phyloP scores from a whole-genome alignment of 2,113 vertebrate species.

The Hyla sarda region DNA sequence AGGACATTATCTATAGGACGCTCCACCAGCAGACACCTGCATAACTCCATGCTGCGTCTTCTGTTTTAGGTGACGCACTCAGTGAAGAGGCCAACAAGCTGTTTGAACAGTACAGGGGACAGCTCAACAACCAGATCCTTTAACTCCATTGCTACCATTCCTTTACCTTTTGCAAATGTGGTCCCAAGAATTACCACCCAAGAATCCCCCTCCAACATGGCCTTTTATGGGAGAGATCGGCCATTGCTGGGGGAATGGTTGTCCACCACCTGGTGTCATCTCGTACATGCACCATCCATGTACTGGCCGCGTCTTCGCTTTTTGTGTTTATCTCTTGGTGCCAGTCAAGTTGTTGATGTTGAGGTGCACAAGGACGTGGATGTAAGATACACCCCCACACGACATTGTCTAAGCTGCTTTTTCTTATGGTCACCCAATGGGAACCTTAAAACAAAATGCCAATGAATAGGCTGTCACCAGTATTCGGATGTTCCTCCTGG shows the following conservation, averaged over 20 bases:
- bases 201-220: slow-evolving; percentile 30
- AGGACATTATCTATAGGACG: not conserved
- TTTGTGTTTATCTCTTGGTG: not conserved
- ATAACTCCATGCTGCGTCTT: not conserved
- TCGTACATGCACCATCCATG: too few species aligned
- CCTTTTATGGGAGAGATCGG: not conserved
- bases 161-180: slow-evolving; percentile 80
- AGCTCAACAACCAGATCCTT: slow-evolving; percentile 92
- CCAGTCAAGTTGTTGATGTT: not conserved
- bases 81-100: slow-evolving; percentile 91
- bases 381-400: not conserved
- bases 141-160: slow-evolving; percentile 64
- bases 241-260: not conserved
- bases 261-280: not conserved
- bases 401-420: not conserved
- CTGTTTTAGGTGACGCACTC: slow-evolving; percentile 85
- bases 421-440: not conserved
- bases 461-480: not conserved
- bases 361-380: not conserved
- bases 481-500: not conserved
- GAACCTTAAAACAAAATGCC: not conserved
- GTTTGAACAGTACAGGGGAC: slow-evolving; percentile 94
- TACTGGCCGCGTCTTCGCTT: not conserved
- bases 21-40: not conserved
- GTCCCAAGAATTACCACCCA: slow-evolving; percentile 79